Evolutionary conservation across 2,888 invertebrate genomes (phyloP), one percentile per base, ranked within the genome.

Genomic region (Aspidapion aeneum): DNA sequence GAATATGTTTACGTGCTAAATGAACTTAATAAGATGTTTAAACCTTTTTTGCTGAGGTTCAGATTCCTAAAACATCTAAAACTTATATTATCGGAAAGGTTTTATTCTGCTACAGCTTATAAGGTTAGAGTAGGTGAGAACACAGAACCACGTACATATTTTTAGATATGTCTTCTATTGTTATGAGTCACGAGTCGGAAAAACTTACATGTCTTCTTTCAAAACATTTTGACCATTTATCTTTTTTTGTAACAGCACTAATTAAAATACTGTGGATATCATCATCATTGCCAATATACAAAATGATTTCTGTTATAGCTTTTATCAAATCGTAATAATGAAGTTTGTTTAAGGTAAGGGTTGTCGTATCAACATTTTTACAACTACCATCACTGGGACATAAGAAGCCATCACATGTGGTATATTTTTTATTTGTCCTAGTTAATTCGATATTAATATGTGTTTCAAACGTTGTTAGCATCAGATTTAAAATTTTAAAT

Each of bases 161-260:
- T n/a, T n/a, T n/a, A n/a, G n/a, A n/a, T n/a, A n/a, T n/a, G n/a
- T n/a, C n/a, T n/a, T n/a, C n/a, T n/a, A n/a, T n/a, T n/a, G n/a
- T n/a, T n/a, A n/a, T n/a, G n/a, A n/a, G n/a, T n/a, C n/a, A n/a
- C n/a, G n/a, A n/a, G n/a, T n/a, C n/a, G n/a, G n/a, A n/a, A 57
- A 49, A 57, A 67, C 69, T 72, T 76, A 90, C 89, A 82, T 92
- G 90, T 72, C 89, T 82, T 75, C 89, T 87, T 77, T 92, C 91
- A 65, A 93, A 83, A 71, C 89, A 89, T 64, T 86, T 85, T 0
- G 88, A 85, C 92, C 92, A 93, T 56, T 85, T 77, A 0, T 75
- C 80, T 5, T 82, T 82, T 3, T 83, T 82, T 49, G 84, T 82
- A 22, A 90, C 78, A 0, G 86, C 83, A 61, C 85, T 84, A 56